A percentile compares a stretch with the other conserved stretches of the same genome.
Evolutionary conservation across 2,113 vertebrate genomes (phyloP).

Genomic region (Podiceps cristatus): DNA sequence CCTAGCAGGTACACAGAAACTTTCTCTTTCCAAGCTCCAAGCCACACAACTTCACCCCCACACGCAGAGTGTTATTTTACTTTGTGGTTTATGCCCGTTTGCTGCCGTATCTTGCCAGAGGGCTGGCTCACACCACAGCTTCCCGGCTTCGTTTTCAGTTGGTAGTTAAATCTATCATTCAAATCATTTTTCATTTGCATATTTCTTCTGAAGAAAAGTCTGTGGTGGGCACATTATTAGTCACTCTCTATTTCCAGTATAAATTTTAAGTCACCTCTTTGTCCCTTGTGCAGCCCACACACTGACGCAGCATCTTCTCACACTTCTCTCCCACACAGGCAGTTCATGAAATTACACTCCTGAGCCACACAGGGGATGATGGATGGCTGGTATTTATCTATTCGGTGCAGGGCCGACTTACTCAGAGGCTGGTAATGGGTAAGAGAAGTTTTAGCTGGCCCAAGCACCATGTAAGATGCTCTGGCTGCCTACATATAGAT

Average conservation of each 20-base stretch:
- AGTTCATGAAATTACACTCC: slow-evolving; percentile 56
- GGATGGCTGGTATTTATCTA: slow-evolving; percentile 57
- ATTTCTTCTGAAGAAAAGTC: slow-evolving; percentile 40
- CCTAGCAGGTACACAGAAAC: background rate
- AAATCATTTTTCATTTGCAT: background rate
- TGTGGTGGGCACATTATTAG: slow-evolving; percentile 15
- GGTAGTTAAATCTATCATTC: background rate
- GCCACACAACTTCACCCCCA: background rate
- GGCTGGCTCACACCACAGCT: slow-evolving; percentile 19
- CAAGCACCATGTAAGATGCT: background rate
- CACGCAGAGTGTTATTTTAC: background rate
- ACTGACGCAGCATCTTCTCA: slow-evolving; percentile 67
- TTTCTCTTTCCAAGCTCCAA: background rate
- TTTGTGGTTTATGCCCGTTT: background rate
- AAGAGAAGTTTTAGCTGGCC: slow-evolving; percentile 5
- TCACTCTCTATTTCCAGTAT: slow-evolving; percentile 56
- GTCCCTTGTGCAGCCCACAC: slow-evolving; percentile 53
- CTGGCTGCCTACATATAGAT: background rate
- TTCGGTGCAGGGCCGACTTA: slow-evolving; percentile 7
- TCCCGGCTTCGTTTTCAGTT: background rate
- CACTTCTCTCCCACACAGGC: slow-evolving; percentile 63
- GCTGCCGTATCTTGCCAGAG: background rate
- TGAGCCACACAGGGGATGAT: background rate
- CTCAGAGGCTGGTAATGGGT: background rate
- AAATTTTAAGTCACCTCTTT: slow-evolving; percentile 58